These are phyloP conservation scores for Coregonus clupeaformis DNA, from an alignment of 2,113 vertebrate genomes.

Conservation along the genomic window DNA sequence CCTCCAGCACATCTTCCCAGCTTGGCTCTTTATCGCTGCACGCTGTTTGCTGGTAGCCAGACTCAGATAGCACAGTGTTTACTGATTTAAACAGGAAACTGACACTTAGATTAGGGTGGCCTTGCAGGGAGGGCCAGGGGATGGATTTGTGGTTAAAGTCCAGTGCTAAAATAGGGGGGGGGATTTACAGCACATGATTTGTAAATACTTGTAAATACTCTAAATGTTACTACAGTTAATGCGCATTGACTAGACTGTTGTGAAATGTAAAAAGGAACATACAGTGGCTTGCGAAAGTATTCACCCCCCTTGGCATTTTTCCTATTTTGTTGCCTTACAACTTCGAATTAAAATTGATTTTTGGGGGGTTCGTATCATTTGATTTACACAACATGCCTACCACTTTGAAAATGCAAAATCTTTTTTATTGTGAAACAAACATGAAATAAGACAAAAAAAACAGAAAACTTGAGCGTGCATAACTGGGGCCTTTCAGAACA, in stretches of 20 bases:
- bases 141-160: constrained; percentile 48
- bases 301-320: too few species aligned
- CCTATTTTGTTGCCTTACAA: too few species aligned
- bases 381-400: too few species aligned
- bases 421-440: too few species aligned
- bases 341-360: too few species aligned
- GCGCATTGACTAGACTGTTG: not conserved
- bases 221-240: constrained; percentile 4
- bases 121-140: constrained; percentile 21
- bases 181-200: constrained; percentile 1
- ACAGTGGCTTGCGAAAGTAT: too few species aligned
- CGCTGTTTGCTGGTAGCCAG: constrained; percentile 50
- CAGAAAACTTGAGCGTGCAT: too few species aligned
- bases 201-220: constrained; percentile 21
- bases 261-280: not conserved
- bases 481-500: too few species aligned
- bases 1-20: not conserved
- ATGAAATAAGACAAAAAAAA: too few species aligned
- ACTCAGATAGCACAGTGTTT: constrained; percentile 67
- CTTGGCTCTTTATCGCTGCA: constrained; percentile 44
- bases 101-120: constrained; percentile 55
- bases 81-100: constrained; percentile 64
- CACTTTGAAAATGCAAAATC: too few species aligned
- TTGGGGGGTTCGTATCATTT: too few species aligned
- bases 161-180: constrained; percentile 14